Conservation (phyloP, 2,797 vertebrate species). For the Danio choprae region DNA sequence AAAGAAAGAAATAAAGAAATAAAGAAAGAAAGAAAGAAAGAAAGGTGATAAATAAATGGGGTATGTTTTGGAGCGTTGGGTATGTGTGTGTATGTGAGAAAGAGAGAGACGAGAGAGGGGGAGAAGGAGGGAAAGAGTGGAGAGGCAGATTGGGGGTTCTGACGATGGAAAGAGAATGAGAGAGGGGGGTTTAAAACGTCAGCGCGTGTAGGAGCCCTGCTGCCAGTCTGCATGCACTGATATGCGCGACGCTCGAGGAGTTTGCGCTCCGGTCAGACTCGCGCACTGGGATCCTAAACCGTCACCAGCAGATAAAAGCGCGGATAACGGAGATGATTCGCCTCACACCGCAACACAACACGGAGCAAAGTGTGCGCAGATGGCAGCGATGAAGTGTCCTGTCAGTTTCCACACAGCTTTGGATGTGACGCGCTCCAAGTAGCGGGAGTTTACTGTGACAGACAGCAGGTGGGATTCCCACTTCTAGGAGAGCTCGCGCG, state of each 20-base stretch:
- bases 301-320: slow-evolving; percentile 51
- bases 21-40: slow-evolving; percentile 43
- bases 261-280: slow-evolving; percentile 50
- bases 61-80: too few species aligned
- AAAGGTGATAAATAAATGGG: slow-evolving; percentile 7
- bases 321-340: slow-evolving; percentile 58
- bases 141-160: slow-evolving; percentile 26
- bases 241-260: slow-evolving; percentile 50
- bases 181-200: slow-evolving; percentile 71
- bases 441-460: slow-evolving; percentile 60
- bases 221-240: slow-evolving; percentile 66
- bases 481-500: slow-evolving; percentile 61
- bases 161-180: slow-evolving; percentile 48
- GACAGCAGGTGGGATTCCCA: slow-evolving; percentile 63
- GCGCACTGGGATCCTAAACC: slow-evolving; percentile 68
- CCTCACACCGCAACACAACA: slow-evolving; percentile 54
- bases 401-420: slow-evolving; percentile 56
- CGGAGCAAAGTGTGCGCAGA: slow-evolving; percentile 69
- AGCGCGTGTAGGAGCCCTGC: slow-evolving; percentile 64
- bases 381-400: slow-evolving; percentile 60
- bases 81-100: too few species aligned
- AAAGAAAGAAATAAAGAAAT: neutral
- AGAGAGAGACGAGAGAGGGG: neutral
- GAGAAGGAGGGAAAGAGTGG: neutral
- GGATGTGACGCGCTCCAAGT: slow-evolving; percentile 73